Evolutionary conservation across 1,140 invertebrate genomes (phyloP), one percentile per base, ranked within the genome.

Genomic region (Andricus grossulariae): DNA sequence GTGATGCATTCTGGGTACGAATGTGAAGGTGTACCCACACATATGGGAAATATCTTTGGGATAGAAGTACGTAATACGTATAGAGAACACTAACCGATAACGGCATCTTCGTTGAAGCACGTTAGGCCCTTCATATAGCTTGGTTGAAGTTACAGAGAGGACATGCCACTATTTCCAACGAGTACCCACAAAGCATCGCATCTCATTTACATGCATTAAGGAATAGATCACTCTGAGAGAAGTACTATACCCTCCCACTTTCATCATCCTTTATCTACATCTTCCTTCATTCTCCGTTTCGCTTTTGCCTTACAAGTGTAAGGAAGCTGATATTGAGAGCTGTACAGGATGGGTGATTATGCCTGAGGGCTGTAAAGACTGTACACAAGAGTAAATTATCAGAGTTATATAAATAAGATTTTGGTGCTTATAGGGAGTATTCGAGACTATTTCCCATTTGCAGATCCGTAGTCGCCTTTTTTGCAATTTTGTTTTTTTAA

Each of bases 141-240:
- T 21, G 74, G 54, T 57, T 21, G 52, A 73, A 73, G 54, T 77
- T 73, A 78, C 77, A 57, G 19, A 82, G 54, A 82, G 54, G 70
- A 60, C 79, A 72, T 74, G 75, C 50, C 72, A 57, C 49, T 82
- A 80, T 84, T 80, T 79, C 66, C 81, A 78, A 78, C 82, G 75
- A 84, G 77, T 78, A 81, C 73, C 75, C 75, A 71, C 76, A 74
- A 79, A 83, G 78, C 83, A 51, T 84, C 71, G 81, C 83, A 84
- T 85, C 77, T 85, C 84, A 86, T 86, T 86, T 86, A 76, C 84
- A 84, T 85, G 76, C 78, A 85, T 86, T 82, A 84, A 82, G 81
- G 79, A 81, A 83, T 83, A 83, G 82, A 85, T 86, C 77, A 78
- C 75, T 76, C 54, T 49, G 76, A 73, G 71, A 75, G 74, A 52